These are phyloP conservation scores for Pempheris klunzingeri DNA, from an alignment of 2,797 vertebrate genomes.

Conservation along the genomic window DNA sequence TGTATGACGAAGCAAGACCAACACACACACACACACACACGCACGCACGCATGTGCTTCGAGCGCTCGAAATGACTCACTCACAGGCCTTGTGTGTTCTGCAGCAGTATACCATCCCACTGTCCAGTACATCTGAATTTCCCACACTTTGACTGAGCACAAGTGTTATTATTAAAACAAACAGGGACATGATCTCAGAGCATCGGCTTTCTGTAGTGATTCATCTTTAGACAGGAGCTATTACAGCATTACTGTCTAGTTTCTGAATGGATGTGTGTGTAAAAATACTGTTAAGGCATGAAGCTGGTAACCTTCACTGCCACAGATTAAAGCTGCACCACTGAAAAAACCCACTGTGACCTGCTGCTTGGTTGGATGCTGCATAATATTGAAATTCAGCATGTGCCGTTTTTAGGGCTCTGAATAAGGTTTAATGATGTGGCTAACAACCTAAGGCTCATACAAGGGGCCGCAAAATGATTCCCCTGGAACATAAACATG, in stretches of 20 bases:
- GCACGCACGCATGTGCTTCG: neutral
- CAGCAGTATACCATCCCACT: neutral
- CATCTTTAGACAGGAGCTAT: neutral
- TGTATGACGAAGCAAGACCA: neutral
- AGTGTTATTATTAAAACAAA: neutral
- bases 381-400: too few species aligned
- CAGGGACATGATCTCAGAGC: neutral
- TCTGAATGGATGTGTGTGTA: neutral
- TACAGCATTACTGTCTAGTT: too few species aligned
- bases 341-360: neutral
- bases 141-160: neutral
- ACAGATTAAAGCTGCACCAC: neutral
- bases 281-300: neutral
- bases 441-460: too few species aligned
- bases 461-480: too few species aligned
- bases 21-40: constrained; percentile 1
- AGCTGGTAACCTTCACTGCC: neutral
- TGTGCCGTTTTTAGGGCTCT: too few species aligned
- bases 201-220: neutral
- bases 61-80: constrained; percentile 32
- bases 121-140: neutral
- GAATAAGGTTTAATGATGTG: too few species aligned
- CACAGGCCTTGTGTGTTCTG: neutral
- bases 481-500: too few species aligned
- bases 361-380: neutral